phyloP scores from a whole-genome alignment of 2,797 vertebrate genomes.

The Anguilla obscura region DNA sequence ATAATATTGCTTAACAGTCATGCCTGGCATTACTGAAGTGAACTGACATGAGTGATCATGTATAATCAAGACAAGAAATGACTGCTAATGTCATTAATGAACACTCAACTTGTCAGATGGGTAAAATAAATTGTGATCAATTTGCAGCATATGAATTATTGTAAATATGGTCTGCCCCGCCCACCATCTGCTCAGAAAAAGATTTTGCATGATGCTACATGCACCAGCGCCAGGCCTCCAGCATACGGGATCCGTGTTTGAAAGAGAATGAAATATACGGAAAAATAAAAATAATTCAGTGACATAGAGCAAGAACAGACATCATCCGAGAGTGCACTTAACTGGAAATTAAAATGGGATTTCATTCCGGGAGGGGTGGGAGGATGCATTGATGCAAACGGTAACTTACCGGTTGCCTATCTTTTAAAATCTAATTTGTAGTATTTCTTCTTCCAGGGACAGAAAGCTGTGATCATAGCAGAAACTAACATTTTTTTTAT shows the following conservation, averaged over 20 bases:
- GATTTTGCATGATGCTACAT: background rate
- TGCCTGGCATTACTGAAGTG: background rate
- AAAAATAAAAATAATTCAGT: background rate
- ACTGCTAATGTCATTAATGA: background rate
- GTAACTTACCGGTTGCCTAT: slow-evolving; percentile 5
- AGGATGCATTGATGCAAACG: background rate
- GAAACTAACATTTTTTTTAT: slow-evolving; percentile 6
- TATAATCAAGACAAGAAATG: background rate
- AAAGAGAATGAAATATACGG: background rate
- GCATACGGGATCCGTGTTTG: background rate
- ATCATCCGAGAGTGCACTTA: background rate
- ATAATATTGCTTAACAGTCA: background rate
- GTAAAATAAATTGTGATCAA: background rate
- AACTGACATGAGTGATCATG: background rate
- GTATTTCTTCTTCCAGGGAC: slow-evolving; percentile 23
- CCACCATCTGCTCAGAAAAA: background rate
- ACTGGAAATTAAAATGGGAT: background rate
- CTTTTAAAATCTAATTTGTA: background rate
- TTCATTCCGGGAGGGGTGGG: background rate
- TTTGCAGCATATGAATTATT: background rate
- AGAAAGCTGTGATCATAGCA: background rate
- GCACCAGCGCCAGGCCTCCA: background rate
- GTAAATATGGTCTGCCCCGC: background rate
- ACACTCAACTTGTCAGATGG: background rate
- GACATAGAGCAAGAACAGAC: background rate